Evolutionary conservation across 2,113 vertebrate genomes (phyloP).

Genomic region (Butorides virescens): DNA sequence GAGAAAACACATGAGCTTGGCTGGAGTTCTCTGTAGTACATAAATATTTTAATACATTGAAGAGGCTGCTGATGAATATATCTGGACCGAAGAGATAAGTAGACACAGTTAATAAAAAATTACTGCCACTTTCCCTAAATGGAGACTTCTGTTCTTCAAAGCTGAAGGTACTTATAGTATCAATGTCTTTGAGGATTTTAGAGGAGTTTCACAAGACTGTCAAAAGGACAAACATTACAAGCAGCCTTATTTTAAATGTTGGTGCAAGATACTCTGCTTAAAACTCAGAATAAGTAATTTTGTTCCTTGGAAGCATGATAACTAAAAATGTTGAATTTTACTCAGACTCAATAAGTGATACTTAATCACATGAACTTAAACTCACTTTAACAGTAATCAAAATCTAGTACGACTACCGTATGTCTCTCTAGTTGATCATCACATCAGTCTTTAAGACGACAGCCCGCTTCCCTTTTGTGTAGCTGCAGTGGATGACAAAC

Average conservation of each 20-base stretch:
- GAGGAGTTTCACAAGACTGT: background rate
- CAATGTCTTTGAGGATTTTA: background rate
- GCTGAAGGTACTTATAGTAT: background rate
- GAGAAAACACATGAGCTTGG: background rate
- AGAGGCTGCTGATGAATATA: background rate
- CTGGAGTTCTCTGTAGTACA: background rate
- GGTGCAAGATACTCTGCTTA: background rate
- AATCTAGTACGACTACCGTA: background rate
- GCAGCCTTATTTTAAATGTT: background rate
- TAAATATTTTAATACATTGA: constrained; percentile 27
- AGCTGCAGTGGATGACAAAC: background rate
- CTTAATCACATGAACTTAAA: background rate
- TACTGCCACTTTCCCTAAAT: background rate
- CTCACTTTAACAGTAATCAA: background rate
- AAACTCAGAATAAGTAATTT: background rate
- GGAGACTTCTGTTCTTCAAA: background rate
- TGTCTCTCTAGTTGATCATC: background rate
- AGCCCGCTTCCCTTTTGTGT: background rate
- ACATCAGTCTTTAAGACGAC: background rate
- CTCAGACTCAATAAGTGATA: background rate
- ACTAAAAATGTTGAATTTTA: background rate
- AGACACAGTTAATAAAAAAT: background rate
- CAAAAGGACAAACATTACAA: background rate
- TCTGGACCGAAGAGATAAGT: background rate
- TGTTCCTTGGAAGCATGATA: background rate